Percentiles rank a stretch among this genome's conserved stretches.
phyloP scores from a whole-genome alignment of 2,888 invertebrate genomes.

The Agriotes lineatus region DNA sequence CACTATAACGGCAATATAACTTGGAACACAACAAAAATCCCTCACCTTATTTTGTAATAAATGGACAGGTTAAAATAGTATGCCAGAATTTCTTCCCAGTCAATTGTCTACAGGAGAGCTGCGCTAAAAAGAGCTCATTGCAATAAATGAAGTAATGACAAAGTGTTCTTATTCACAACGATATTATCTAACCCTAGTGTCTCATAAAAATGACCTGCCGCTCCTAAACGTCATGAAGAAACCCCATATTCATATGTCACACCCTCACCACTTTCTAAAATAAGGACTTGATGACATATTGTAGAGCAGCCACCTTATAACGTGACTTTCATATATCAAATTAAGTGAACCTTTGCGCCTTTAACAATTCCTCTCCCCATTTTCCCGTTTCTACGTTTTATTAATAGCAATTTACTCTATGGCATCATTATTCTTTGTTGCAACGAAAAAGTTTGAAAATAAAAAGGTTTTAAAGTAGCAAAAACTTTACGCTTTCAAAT shows the following conservation, averaged over 20 bases:
- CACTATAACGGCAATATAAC: neutral
- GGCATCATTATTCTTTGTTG: conserved; percentile 33
- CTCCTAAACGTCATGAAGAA: conserved; percentile 55
- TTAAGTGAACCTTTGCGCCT: conserved; percentile 54
- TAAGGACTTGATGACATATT: conserved; percentile 59
- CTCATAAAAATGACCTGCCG: conserved; percentile 57
- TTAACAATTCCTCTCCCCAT: conserved; percentile 41
- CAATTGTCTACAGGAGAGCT: neutral
- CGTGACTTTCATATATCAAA: conserved; percentile 58
- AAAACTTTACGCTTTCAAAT: too few relatives aligned
- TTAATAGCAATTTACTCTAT: conserved; percentile 41
- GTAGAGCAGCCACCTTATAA: conserved; percentile 54
- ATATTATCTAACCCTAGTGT: conserved; percentile 53
- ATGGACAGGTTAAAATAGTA: neutral
- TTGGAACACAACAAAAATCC: neutral
- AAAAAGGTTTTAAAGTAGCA: neutral
- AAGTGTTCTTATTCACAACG: conserved; percentile 53
- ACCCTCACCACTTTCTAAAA: conserved; percentile 50
- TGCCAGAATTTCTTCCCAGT: conserved; percentile 10
- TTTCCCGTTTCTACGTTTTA: conserved; percentile 42
- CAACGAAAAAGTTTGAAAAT: conserved; percentile 7
- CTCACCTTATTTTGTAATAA: neutral
- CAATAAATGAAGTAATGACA: conserved; percentile 49
- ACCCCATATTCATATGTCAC: conserved; percentile 59
- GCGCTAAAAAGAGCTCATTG: conserved; percentile 12